These are phyloP conservation scores for Sylvicapra grimmia DNA, from an alignment of 2,113 vertebrate species.

Conservation along the genomic window DNA sequence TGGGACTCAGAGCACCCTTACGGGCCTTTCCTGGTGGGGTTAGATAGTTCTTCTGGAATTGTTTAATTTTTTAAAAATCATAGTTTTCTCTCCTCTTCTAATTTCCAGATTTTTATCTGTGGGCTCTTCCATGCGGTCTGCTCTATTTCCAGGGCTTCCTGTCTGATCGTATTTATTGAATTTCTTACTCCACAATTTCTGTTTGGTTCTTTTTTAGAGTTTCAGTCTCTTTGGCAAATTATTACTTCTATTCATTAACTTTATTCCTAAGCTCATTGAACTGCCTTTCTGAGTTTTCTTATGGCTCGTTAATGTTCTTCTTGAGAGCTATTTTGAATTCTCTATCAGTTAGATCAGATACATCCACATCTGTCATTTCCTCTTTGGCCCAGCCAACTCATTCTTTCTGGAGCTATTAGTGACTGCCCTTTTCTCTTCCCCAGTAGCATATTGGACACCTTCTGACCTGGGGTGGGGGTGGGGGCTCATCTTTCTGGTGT, in stretches of 20 bases:
- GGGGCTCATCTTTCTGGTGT: not conserved
- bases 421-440: not conserved
- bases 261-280: not conserved
- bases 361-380: not conserved
- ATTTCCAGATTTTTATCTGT: not conserved
- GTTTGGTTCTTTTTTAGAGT: not conserved
- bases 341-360: not conserved
- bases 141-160: not conserved
- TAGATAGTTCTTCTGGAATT: not conserved
- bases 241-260: not conserved
- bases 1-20: not conserved
- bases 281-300: not conserved
- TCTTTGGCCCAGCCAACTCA: not conserved
- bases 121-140: not conserved
- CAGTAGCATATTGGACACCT: not conserved
- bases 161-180: not conserved
- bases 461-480: rapidly evolving
- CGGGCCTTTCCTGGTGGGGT: not conserved
- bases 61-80: not conserved
- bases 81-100: not conserved
- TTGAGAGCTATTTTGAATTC: not conserved
- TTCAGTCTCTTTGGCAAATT: not conserved
- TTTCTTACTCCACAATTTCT: not conserved
- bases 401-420: not conserved
- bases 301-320: not conserved